Base-by-base conservation (phyloP, 2,113 vertebrate genomes). In the Malurus alboscapulatus region DNA sequence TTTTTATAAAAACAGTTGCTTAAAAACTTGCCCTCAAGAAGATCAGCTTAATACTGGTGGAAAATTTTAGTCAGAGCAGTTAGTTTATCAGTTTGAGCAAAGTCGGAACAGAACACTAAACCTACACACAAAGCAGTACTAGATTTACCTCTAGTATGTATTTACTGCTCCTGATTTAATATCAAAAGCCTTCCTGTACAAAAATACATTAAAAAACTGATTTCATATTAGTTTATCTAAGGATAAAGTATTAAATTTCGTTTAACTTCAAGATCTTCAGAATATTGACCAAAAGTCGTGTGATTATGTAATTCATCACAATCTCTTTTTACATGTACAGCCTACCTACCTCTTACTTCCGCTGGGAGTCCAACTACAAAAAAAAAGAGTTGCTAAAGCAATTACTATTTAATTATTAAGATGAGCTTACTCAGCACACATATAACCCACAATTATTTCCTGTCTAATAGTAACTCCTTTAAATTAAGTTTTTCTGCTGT, bases 51-150 rank as follows among this genome's bases (percentile, higher is more conserved):
- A 85, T 3, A 5, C 29, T 59, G 38, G 22, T 51, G 95, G 89
- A 94, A 93, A 93, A 73, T 69, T 69, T 94, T 82, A 92, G 71
- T 91, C 69, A 87, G 82, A 84, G 61, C 44, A 45, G 32, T 48
- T 29, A 16, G 50, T 55, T 57, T 71, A 55, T 85, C 71, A 80
- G 47, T 44, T 59, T 77, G 34, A 69, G 55, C 29, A 51, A 84
- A 90, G 86, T 84, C 53, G 91, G 66, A 94, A 82, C 30, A 72
- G n/a, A 92, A 82, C 32, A 38, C 13, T 27, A 1, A n/a, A 68
- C 47, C 1, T 32, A 79, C 72, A 84, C 26, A 75, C 7, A 30
- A 55, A 58, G 12, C 24, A 48, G 16, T 6, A 53, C 19, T 30
- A 34, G 27, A 71, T 76, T 29, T 76, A 80, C 61, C 72, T 75